phyloP scores from a whole-genome alignment of 1,140 invertebrate species.

The Anthonomus grandis region DNA sequence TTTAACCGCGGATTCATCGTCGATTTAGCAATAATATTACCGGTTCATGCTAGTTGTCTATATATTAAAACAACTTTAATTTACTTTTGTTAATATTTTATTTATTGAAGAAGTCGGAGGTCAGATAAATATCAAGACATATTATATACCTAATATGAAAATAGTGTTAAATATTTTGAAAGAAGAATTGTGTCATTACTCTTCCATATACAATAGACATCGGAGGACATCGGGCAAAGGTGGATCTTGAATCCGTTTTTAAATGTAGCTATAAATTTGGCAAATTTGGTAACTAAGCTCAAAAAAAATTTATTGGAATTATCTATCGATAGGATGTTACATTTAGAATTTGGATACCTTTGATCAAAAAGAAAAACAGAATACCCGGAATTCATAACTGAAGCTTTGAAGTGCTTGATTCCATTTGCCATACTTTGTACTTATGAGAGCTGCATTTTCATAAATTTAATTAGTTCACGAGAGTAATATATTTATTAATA shows the following conservation, averaged over 20 bases:
- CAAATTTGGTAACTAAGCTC: slow-evolving; percentile 7
- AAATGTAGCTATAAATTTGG: slow-evolving; percentile 24
- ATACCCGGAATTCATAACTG: slow-evolving; percentile 35
- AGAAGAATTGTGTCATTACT: slow-evolving; percentile 1
- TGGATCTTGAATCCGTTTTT: slow-evolving; percentile 37
- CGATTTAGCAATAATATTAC: too few species aligned
- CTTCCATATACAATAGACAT: not conserved
- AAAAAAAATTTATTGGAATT: slow-evolving; percentile 19
- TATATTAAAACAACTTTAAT: slow-evolving; percentile 8
- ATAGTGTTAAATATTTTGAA: not conserved
- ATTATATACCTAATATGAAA: slow-evolving; percentile 9
- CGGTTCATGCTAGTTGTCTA: too few species aligned
- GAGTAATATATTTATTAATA: too few species aligned
- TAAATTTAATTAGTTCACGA: too few species aligned
- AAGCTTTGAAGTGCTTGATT: slow-evolving; percentile 38
- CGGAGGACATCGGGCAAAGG: slow-evolving; percentile 12
- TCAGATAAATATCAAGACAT: slow-evolving; percentile 4
- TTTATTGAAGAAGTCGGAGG: slow-evolving; percentile 7
- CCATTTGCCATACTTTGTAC: slow-evolving; percentile 23
- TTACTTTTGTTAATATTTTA: not conserved
- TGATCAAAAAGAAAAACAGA: slow-evolving; percentile 36
- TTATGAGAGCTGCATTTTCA: slow-evolving; percentile 20
- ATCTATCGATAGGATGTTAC: slow-evolving; percentile 37
- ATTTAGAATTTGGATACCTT: slow-evolving; percentile 36
- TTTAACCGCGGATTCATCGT: too few species aligned